Evolutionary conservation across 2,797 vertebrate species (phyloP).

Genomic region (Mastacembelus armatus): DNA sequence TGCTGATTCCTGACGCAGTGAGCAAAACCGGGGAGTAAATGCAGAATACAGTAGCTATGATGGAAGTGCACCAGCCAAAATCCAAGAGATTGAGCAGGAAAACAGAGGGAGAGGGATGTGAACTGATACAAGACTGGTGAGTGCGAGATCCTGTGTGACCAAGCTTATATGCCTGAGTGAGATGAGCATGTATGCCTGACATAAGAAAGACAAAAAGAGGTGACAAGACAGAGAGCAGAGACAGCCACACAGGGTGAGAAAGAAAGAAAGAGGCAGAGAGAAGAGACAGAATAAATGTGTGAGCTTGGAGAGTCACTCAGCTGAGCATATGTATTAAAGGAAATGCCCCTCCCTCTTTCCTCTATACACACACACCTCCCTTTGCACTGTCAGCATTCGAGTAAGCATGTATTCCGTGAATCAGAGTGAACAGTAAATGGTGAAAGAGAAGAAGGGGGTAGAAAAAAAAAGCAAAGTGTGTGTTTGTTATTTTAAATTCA

Average conservation of each 20-base stretch:
- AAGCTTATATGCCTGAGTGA: slow-evolving; percentile 45
- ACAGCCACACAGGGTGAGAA: slow-evolving; percentile 10
- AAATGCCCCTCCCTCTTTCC: slow-evolving; percentile 74
- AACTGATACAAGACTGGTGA: slow-evolving; percentile 48
- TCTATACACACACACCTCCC: slow-evolving; percentile 30
- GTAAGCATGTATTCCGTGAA: slow-evolving; percentile 66
- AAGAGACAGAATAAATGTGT: slow-evolving; percentile 70
- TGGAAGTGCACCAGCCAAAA: slow-evolving; percentile 58
- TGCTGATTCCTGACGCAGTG: slow-evolving; percentile 78
- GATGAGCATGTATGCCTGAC: slow-evolving; percentile 59
- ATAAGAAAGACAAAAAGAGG: slow-evolving; percentile 54
- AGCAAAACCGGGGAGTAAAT: slow-evolving; percentile 65
- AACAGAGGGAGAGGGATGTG: slow-evolving; percentile 34
- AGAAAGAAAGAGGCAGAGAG: slow-evolving; percentile 44
- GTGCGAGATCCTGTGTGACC: slow-evolving; percentile 55
- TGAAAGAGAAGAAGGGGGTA: slow-evolving; percentile 33
- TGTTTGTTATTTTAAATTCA: slow-evolving; percentile 36
- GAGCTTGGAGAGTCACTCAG: slow-evolving; percentile 68
- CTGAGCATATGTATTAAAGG: slow-evolving; percentile 75
- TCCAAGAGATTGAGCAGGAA: slow-evolving; percentile 61
- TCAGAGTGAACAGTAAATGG: slow-evolving; percentile 51
- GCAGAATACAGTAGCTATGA: slow-evolving; percentile 59
- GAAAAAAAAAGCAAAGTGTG: slow-evolving; percentile 20
- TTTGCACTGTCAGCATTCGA: slow-evolving; percentile 72
- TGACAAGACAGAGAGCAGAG: slow-evolving; percentile 51